These are phyloP conservation scores for Amiota communis DNA, from an alignment of 2,888 invertebrate genomes.

Conservation along the genomic window DNA sequence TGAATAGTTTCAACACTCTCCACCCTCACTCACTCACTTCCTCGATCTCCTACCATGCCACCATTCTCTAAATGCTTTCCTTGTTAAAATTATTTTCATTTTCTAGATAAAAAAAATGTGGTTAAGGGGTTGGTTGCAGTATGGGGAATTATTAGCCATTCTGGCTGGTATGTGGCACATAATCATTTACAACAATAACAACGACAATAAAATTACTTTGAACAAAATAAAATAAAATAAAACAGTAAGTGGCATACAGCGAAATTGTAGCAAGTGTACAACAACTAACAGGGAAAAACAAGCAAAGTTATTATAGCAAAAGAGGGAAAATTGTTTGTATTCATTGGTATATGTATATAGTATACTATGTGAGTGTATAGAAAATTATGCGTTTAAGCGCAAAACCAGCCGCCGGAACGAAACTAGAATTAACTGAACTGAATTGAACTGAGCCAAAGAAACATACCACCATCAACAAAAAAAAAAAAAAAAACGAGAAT, in stretches of 20 bases:
- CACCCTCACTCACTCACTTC: too few species aligned
- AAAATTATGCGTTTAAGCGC: conserved; percentile 43
- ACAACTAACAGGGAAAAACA: conserved; percentile 35
- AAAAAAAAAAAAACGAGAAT: conserved; percentile 13
- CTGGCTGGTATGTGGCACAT: conserved; percentile 9
- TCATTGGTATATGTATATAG: conserved; percentile 24
- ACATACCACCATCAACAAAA: neutral
- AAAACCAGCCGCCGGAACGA: conserved; percentile 61
- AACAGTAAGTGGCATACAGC: conserved; percentile 38
- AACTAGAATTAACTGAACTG: conserved; percentile 21
- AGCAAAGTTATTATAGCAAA: conserved; percentile 53
- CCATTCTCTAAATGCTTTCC: too few species aligned
- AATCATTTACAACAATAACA: conserved; percentile 19
- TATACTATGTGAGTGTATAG: conserved; percentile 35
- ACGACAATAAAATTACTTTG: conserved; percentile 6
- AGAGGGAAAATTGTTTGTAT: too few species aligned
- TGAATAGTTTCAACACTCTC: too few species aligned
- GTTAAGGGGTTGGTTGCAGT: conserved; percentile 4
- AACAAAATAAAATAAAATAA: neutral
- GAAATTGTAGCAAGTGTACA: conserved; percentile 21
- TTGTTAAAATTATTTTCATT: too few species aligned
- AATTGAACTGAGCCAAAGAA: neutral
- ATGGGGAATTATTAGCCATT: neutral
- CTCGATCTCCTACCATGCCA: too few species aligned
- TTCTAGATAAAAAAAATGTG: neutral